phyloP scores from a whole-genome alignment of 2,797 vertebrate species.

The Cirrhinus mrigala region DNA sequence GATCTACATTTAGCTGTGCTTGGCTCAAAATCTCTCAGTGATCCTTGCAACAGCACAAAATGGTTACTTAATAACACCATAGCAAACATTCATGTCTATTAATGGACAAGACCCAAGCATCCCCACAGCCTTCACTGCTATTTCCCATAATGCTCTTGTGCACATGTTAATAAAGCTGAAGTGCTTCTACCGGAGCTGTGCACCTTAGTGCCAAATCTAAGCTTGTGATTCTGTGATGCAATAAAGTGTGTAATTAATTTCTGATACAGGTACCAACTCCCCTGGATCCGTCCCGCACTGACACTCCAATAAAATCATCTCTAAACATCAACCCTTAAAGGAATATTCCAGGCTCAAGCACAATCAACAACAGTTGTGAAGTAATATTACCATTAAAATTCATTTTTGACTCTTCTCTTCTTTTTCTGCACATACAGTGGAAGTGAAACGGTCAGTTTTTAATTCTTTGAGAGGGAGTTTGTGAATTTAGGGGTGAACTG shows the following conservation, averaged over 20 bases:
- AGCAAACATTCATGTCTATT: constrained; percentile 34
- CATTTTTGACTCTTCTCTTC: background rate
- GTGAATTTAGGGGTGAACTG: background rate
- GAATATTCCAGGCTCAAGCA: constrained; percentile 1
- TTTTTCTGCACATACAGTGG: background rate
- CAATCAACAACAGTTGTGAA: background rate
- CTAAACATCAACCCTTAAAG: constrained; percentile 43
- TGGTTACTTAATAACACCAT: constrained; percentile 3
- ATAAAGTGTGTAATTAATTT: constrained; percentile 61
- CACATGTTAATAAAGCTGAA: constrained; percentile 52
- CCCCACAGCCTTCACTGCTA: constrained; percentile 14
- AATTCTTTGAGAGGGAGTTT: no score
- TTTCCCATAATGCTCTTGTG: constrained; percentile 30
- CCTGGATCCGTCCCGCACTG: constrained; percentile 13
- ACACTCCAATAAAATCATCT: constrained; percentile 14
- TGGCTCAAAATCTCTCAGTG: constrained; percentile 4
- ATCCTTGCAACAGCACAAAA: constrained; percentile 11
- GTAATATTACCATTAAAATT: background rate
- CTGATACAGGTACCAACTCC: constrained; percentile 48
- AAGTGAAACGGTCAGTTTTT: background rate
- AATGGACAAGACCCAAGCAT: constrained; percentile 28
- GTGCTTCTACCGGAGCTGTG: constrained; percentile 15
- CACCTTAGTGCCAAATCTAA: constrained; percentile 43
- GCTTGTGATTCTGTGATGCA: constrained; percentile 41
- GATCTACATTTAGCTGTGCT: constrained; percentile 25